Evolutionary conservation across 2,888 invertebrate genomes (phyloP), one percentile per base, ranked within the genome.

Genomic region (Plemyria rubiginata): DNA sequence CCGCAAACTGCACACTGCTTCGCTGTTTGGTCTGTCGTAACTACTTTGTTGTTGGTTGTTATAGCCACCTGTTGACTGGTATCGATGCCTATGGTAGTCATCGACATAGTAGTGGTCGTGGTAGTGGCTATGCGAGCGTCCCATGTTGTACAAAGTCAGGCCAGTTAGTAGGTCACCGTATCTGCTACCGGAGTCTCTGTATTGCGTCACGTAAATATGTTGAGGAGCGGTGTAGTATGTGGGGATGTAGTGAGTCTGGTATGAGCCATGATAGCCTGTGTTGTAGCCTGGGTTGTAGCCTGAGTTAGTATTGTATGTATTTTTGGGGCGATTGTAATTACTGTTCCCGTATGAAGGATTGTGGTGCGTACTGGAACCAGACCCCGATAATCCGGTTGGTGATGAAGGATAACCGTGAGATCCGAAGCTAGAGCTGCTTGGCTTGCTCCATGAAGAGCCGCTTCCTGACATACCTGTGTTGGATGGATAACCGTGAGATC

Each of bases 91-190:
- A 54, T 91, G 90, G 66, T 90, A 91, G 68, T 90, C 87, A 58
- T 92, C 92, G 43, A 86, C 74, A 60, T 92, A 91, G 67, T 91
- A 90, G 67, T 87, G 81, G 38, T 86, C 73, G 41, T 87, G 74
- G 60, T 89, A 76, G 66, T 87, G 77, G 53, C 74, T 81, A 56
- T 88, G 82, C 2, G 92, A 90, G 9, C 92, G 84, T 1, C 88
- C 89, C 70, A 91, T 77, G 66, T 92, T 91, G 63, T 92, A 92
- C 40, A 92, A 74, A 11, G 92, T 74, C 41, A 92, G 70, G 1
- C 92, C 92, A 15, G 87, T 90, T 62, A 92, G 72, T 11, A 92
- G 69, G 63, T 91, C 85, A 62, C 87, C 76, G 61, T 85, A 92
- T 7, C 87, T 84, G 67, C 92, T 92, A 16, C 77, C 78, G 6